Evolutionary conservation across 2,113 vertebrate genomes (phyloP), one percentile per base, ranked within the genome.

Genomic region (Caloenas nicobarica): DNA sequence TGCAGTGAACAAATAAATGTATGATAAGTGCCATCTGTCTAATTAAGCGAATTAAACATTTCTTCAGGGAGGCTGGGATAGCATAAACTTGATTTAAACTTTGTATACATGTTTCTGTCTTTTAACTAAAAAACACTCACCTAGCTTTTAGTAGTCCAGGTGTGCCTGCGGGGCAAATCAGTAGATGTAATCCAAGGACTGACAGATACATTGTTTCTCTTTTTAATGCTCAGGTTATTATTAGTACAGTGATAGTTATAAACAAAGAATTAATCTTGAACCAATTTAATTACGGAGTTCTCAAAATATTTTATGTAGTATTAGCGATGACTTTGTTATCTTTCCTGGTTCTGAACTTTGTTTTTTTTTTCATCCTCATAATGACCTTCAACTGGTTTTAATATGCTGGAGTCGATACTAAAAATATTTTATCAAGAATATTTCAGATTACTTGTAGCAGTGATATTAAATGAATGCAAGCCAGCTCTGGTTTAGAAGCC

Each of bases 361-460:
- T 24, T 31, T 65, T 89, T 64, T 44, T 69, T 79, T 72, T 34
- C 42, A 88, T 93, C 66, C 80, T 96, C 42, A 48, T 73, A 61
- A 44, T 97, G 96, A 97, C 97, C 95, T 98, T 96, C 57, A 96
- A 29, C 86, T 82, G 72, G 61, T 71, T 69, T 81, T 87, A 71
- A 68, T 95, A 96, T 73, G 17, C 76, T 85, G 78, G 31, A 85
- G 58, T 64, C 7, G 29, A 81, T 95, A 95, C 74, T 72, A 81
- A 97, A 97, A 95, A 91, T 88, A 95, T 95, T 98, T 98, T 98
- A 97, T 98, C 97, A 97, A 88, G 83, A 82, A 82, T 97, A 90
- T 96, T 96, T 97, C 87, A 91, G 95, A 95, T 79, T 97, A 90
- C 96, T 97, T 94, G 58, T 93, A 95, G 71, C 95, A 94, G 85